Percentiles rank a stretch among this genome's conserved stretches.
Conservation (phyloP, 2,888 invertebrate genomes). For the Pasiphila rectangulata region DNA sequence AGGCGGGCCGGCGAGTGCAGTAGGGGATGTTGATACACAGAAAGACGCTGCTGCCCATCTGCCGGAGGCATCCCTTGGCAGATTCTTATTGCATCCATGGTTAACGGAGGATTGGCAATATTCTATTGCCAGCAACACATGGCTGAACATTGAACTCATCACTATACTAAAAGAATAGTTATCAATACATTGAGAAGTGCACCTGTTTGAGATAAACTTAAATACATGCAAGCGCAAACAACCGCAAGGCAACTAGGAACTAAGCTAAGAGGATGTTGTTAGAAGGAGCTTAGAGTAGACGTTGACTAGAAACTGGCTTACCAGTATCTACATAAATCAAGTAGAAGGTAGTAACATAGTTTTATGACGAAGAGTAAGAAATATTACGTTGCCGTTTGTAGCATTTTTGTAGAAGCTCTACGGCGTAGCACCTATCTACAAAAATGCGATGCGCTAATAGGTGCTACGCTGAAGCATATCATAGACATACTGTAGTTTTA, state of each 20-base stretch:
- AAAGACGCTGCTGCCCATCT: no score
- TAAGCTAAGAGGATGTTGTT: conserved; percentile 20
- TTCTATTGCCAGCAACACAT: no score
- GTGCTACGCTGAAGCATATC: conserved; percentile 10
- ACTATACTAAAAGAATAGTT: no score
- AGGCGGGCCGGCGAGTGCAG: no score
- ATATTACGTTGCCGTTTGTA: neutral
- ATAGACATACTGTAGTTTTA: no score
- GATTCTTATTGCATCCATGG: no score
- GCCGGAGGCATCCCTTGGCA: no score
- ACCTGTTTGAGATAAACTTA: neutral
- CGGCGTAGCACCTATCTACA: neutral
- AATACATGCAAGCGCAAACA: neutral
- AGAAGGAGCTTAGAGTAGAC: conserved; percentile 27
- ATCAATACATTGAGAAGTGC: neutral
- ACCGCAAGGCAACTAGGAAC: conserved; percentile 7
- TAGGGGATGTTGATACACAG: no score
- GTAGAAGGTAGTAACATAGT: conserved; percentile 8
- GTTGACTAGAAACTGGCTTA: conserved; percentile 24
- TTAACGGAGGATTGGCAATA: no score
- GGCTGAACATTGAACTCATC: no score
- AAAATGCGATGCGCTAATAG: neutral
- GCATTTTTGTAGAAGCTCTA: conserved; percentile 8
- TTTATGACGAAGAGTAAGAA: conserved; percentile 1
- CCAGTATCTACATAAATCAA: conserved; percentile 8